Percentiles rank a stretch among this genome's conserved stretches.
phyloP scores from a whole-genome alignment of 2,888 invertebrate species.

The Noctua janthina region DNA sequence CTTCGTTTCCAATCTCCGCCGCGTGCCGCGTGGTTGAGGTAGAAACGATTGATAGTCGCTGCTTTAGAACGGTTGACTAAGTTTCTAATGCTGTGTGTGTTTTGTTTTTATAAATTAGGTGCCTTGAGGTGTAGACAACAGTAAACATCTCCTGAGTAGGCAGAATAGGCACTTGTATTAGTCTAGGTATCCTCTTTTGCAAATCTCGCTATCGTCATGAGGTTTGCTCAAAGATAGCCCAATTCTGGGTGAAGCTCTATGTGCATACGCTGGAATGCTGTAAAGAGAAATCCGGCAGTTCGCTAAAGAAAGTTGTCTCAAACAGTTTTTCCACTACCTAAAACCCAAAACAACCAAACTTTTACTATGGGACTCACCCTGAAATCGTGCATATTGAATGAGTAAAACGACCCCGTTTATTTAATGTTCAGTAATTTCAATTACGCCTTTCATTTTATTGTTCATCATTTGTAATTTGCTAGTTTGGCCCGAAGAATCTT shows the following conservation, averaged over 20 bases:
- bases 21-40: conserved; percentile 57
- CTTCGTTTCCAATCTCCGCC: conserved; percentile 67
- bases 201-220: neutral
- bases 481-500: neutral
- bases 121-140: conserved; percentile 3
- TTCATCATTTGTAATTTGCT: neutral
- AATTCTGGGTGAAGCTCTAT: neutral
- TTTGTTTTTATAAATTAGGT: conserved; percentile 43
- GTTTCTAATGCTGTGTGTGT: conserved; percentile 40
- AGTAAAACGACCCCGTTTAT: neutral
- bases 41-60: conserved; percentile 60
- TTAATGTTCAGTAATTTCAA: neutral
- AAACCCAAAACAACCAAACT: neutral
- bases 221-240: neutral
- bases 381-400: neutral
- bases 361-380: neutral
- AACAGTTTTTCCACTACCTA: neutral
- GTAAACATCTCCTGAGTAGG: conserved; percentile 2
- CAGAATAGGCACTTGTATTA: neutral
- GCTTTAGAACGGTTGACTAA: conserved; percentile 18
- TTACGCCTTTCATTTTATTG: neutral
- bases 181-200: neutral
- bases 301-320: neutral
- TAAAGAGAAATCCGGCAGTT: neutral
- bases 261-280: neutral